Evolutionary conservation across 2,888 invertebrate genomes (phyloP).

Genomic region (Panopea generosa): DNA sequence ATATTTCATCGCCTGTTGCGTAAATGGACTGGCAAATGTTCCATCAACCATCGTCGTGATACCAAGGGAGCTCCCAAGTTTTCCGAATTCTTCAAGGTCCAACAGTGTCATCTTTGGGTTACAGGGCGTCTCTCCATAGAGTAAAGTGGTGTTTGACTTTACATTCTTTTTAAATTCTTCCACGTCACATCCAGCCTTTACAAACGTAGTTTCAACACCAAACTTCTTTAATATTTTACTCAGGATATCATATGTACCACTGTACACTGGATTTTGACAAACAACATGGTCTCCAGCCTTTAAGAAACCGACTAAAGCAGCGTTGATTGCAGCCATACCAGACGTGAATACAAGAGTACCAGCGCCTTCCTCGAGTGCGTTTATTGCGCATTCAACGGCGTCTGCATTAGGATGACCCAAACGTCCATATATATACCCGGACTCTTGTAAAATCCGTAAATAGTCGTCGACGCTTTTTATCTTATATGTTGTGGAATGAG

Average conservation of each 20-base stretch:
- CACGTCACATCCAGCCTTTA: slow-evolving; percentile 67
- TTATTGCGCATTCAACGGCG: slow-evolving; percentile 76
- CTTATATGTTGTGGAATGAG: slow-evolving; percentile 79
- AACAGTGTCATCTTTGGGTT: slow-evolving; percentile 83
- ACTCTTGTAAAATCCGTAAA: slow-evolving; percentile 72
- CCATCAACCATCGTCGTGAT: slow-evolving; percentile 82
- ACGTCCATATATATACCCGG: slow-evolving; percentile 81
- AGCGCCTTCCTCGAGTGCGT: slow-evolving; percentile 79
- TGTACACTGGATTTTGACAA: slow-evolving; percentile 80
- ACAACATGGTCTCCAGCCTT: slow-evolving; percentile 84
- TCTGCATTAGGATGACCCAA: slow-evolving; percentile 77
- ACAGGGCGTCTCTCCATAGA: slow-evolving; percentile 84
- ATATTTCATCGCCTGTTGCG: slow-evolving; percentile 80
- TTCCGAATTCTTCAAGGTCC: slow-evolving; percentile 81
- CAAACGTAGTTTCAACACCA: slow-evolving; percentile 77
- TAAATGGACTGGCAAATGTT: slow-evolving; percentile 83
- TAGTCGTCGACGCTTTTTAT: slow-evolving; percentile 78
- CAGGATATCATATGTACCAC: slow-evolving; percentile 78
- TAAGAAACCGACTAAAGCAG: slow-evolving; percentile 82
- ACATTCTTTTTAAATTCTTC: slow-evolving; percentile 78
- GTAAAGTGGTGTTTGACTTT: slow-evolving; percentile 82
- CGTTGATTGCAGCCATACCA: slow-evolving; percentile 83
- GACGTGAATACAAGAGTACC: slow-evolving; percentile 79
- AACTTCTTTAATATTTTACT: slow-evolving; percentile 76
- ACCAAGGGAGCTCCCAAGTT: slow-evolving; percentile 68